Base-by-base conservation (phyloP, 2,113 vertebrate species). In the Chascanopsetta lugubris region DNA sequence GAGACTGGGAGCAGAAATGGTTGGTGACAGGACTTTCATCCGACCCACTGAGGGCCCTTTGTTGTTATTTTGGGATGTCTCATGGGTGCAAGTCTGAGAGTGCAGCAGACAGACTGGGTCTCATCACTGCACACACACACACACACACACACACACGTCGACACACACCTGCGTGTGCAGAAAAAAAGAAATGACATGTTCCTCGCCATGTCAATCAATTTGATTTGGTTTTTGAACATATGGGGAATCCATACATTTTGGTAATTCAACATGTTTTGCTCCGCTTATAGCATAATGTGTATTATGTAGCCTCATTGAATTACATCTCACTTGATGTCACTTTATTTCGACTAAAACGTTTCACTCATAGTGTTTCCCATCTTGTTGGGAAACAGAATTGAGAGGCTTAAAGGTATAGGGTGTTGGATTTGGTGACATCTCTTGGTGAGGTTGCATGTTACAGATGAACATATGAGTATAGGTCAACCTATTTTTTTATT, bases 41-140 rank as follows among this genome's bases (percentile, higher is more conserved):
- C 75, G 69, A 86, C 85, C 85, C 82, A 86, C 82, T 70, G 79
- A 88, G 84, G 81, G 62, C 83, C 55, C 88, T 92, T 89, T 90
- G 84, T 89, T 90, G 89, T 89, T 90, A 89, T 92, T 90, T 92
- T 87, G 74, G 84, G 87, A 87, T 83, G 46, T 89, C 89, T 90
- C 87, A 65, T 75, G 72, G 80, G 90, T 77, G 75, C 84, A 84
- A n/a, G 68, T 87, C 72, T 84, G 75, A 88, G 73, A 79, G 77
- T 75, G 86, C 80, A 84, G 85, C 77, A 83, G 76, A 79, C 87
- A 87, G 75, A 73, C 67, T 77, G 77, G 85, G 78, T 80, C 83
- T 85, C 77, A 83, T 83, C 70, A 69, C 53, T 70, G 46, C 65
- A 66, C 36, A 1, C 11, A 20, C 63, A 59, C 79, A 49, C 59